Percentiles rank a stretch among this genome's conserved stretches.
Conservation (phyloP, 64 coral and sea anemone genomes). For the Anthopleura sola region DNA sequence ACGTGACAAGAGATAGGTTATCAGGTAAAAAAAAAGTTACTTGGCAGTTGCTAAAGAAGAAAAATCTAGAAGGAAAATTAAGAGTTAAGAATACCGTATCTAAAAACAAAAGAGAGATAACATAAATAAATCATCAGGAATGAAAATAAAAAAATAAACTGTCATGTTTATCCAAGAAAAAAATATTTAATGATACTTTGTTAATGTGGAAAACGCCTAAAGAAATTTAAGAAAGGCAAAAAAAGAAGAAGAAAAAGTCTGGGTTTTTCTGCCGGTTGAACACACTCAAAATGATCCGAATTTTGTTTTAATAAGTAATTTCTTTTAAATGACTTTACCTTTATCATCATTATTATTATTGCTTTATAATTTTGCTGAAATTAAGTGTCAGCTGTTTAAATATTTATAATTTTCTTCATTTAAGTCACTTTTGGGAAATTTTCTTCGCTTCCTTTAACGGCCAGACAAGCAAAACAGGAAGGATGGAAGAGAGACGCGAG, state of each 20-base stretch:
- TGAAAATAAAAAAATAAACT: background rate
- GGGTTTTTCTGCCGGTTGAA: too few species aligned
- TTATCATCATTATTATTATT: too few species aligned
- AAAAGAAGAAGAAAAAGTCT: background rate
- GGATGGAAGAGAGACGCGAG: constrained; percentile 32
- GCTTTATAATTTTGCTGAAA: too few species aligned
- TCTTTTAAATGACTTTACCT: too few species aligned
- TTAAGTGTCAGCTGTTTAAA: too few species aligned
- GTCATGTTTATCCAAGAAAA: background rate
- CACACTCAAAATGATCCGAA: too few species aligned
- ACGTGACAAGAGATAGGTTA: background rate
- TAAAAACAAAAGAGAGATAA: background rate
- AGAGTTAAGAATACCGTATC: background rate
- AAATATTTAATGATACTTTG: background rate
- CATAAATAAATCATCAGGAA: background rate
- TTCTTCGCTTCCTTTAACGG: constrained; percentile 16
- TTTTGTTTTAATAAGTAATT: too few species aligned
- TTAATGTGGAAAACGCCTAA: background rate
- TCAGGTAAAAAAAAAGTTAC: background rate
- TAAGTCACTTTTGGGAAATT: constrained; percentile 46
- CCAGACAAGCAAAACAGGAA: background rate
- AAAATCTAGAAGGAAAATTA: background rate
- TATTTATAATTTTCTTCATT: constrained; percentile 4
- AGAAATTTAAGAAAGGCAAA: background rate
- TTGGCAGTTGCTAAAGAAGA: background rate